phyloP scores from a whole-genome alignment of 1,140 invertebrate genomes.

The Acyrthosiphon pisum region DNA sequence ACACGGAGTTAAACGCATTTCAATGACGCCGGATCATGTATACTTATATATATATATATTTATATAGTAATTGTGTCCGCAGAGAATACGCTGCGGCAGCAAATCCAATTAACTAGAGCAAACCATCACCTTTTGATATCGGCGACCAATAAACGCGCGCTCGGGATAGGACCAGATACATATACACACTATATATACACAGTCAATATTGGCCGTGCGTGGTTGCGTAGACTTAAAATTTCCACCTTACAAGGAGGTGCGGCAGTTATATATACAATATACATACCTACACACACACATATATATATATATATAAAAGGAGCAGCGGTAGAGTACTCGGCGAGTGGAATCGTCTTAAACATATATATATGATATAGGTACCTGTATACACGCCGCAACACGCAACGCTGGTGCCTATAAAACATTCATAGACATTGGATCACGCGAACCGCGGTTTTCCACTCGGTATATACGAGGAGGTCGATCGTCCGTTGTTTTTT shows the following conservation, averaged over 20 bases:
- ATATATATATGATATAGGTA: neutral
- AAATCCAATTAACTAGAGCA: conserved; percentile 37
- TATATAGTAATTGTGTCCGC: neutral
- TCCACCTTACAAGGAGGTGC: neutral
- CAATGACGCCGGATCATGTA: neutral
- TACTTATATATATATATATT: neutral
- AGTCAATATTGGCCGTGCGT: neutral
- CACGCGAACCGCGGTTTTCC: conserved; percentile 5
- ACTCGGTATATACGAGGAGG: neutral
- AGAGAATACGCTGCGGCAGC: neutral
- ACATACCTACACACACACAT: neutral
- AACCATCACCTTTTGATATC: conserved; percentile 36
- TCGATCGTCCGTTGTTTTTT: neutral
- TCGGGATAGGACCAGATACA: neutral
- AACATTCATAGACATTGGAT: conserved; percentile 40
- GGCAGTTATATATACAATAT: neutral
- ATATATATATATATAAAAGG: neutral
- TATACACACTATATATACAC: neutral
- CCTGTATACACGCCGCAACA: neutral
- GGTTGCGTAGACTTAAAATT: conserved; percentile 2
- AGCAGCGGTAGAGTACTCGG: neutral
- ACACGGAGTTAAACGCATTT: conserved; percentile 5
- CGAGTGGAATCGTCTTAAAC: neutral
- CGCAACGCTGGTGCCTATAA: neutral
- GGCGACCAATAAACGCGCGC: conserved; percentile 31